A percentile compares a stretch with the other conserved stretches of the same genome.
These are phyloP conservation scores for Forbesichthys papilliferus DNA, from an alignment of 2,113 vertebrate species.

Conservation along the genomic window DNA sequence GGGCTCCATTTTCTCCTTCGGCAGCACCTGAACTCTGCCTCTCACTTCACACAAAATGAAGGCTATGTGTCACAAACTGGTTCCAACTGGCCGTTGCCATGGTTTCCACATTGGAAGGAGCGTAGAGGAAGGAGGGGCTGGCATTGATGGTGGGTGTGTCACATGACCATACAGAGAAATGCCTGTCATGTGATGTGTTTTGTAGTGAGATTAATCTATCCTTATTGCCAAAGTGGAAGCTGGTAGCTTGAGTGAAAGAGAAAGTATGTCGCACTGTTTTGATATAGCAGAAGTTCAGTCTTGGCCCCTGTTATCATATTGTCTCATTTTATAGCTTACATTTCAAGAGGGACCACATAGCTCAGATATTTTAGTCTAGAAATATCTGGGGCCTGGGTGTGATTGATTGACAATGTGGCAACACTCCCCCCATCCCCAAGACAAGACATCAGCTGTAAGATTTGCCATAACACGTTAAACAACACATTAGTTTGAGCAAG, in stretches of 20 bases:
- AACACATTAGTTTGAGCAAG: neutral
- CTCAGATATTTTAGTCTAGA: no score
- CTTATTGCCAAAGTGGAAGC: slow-evolving; percentile 36
- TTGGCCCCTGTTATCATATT: slow-evolving; percentile 36
- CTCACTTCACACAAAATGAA: slow-evolving; percentile 87
- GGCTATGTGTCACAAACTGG: slow-evolving; percentile 86
- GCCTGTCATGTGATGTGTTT: slow-evolving; percentile 82
- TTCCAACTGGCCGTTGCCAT: slow-evolving; percentile 89
- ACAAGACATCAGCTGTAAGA: no score
- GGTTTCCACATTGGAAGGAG: slow-evolving; percentile 84
- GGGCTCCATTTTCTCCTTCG: slow-evolving; percentile 84
- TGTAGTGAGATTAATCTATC: slow-evolving; percentile 72
- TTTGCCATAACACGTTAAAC: neutral
- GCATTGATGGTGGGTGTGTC: slow-evolving; percentile 72
- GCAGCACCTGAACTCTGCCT: slow-evolving; percentile 84
- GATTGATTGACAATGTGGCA: neutral
- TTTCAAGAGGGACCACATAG: no score
- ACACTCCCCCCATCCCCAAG: no score
- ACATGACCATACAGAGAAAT: slow-evolving; percentile 82
- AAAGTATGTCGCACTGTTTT: slow-evolving; percentile 5
- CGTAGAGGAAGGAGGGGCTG: slow-evolving; percentile 73
- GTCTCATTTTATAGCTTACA: no score
- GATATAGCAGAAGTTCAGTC: slow-evolving; percentile 13
- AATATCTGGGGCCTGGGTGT: no score
- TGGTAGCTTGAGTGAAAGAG: slow-evolving; percentile 28